These are phyloP conservation scores for Hypocryptadius cinnamomeus DNA, from an alignment of 2,113 vertebrate genomes.

Conservation along the genomic window DNA sequence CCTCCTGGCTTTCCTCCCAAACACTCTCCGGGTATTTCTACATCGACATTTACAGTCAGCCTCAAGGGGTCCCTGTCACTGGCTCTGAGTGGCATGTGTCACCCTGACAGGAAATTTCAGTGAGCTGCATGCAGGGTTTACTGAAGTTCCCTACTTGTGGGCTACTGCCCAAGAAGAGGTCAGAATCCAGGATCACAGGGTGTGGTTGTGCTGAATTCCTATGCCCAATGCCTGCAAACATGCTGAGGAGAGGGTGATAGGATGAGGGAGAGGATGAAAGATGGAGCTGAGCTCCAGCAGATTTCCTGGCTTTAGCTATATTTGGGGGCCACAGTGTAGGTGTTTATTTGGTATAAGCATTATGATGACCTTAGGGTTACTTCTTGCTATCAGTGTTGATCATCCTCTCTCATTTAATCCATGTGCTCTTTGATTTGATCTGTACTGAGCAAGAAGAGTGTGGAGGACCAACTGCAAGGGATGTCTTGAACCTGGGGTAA, in stretches of 20 bases:
- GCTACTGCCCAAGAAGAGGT: neutral
- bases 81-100: neutral
- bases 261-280: neutral
- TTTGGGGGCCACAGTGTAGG: neutral
- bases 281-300: neutral
- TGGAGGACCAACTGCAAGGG: neutral
- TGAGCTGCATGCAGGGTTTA: neutral
- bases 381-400: neutral
- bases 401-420: neutral
- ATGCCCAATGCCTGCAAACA: neutral
- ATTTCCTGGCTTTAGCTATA: neutral
- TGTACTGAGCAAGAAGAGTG: neutral
- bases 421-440: neutral
- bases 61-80: neutral
- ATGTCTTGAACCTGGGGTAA: neutral
- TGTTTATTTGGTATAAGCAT: neutral
- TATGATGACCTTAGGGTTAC: neutral
- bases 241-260: neutral
- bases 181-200: neutral
- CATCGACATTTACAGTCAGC: neutral
- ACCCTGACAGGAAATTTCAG: neutral
- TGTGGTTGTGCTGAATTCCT: neutral
- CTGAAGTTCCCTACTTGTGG: neutral
- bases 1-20: conserved; percentile 40
- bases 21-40: neutral